Conservation (phyloP, 2,797 vertebrate species). For the Enteromius afrohamiltoni region DNA sequence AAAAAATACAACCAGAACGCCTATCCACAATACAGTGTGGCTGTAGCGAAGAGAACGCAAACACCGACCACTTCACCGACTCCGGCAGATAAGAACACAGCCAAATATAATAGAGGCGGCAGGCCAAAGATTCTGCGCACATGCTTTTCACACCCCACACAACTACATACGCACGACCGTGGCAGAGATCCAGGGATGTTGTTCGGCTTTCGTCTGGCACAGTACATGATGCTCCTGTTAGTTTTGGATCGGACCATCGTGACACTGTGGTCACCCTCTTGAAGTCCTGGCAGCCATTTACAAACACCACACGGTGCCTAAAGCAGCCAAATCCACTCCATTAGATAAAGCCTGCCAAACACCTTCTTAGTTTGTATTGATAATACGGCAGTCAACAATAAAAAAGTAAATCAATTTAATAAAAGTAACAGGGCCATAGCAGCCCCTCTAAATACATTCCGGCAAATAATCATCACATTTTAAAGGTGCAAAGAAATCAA, state of each 20-base stretch:
- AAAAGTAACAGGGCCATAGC: background rate
- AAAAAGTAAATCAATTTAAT: constrained; percentile 43
- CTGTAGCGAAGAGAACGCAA: background rate
- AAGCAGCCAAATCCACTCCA: constrained; percentile 74
- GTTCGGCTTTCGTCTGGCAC: constrained; percentile 37
- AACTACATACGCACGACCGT: constrained; percentile 16
- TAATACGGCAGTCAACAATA: background rate
- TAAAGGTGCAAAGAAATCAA: background rate
- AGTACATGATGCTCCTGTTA: constrained; percentile 32
- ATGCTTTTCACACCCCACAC: background rate
- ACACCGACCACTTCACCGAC: background rate
- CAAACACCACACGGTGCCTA: constrained; percentile 68
- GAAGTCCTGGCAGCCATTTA: constrained; percentile 72
- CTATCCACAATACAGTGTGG: background rate
- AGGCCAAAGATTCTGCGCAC: constrained; percentile 1
- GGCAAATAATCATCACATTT: background rate
- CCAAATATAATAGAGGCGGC: constrained; percentile 11
- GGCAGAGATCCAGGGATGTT: constrained; percentile 20
- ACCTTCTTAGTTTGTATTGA: constrained; percentile 14
- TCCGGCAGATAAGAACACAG: background rate
- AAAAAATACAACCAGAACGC: background rate
- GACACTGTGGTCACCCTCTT: constrained; percentile 61
- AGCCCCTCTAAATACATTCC: background rate
- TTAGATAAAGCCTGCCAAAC: constrained; percentile 58
- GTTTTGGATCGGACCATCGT: constrained; percentile 23